Evolutionary conservation across 2,113 vertebrate species (phyloP).

Genomic region (Sander lucioperca): DNA sequence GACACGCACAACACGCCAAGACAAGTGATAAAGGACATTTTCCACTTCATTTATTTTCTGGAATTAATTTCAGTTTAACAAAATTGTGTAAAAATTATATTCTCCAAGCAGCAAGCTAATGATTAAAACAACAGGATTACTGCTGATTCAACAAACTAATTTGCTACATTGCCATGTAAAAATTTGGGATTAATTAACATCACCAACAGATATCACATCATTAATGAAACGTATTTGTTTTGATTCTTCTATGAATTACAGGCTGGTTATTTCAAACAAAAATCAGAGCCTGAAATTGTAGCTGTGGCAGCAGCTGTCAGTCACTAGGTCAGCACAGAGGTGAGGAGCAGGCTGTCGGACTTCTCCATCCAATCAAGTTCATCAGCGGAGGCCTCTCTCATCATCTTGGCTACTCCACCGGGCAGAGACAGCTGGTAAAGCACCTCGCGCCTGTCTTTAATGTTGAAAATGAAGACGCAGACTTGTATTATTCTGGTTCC

Average conservation of each 20-base stretch:
- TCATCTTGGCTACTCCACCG: background rate
- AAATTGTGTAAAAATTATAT: constrained; percentile 60
- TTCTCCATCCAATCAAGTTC: background rate
- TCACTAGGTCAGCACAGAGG: background rate
- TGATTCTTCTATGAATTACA: constrained; percentile 6
- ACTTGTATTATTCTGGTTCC: background rate
- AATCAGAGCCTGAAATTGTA: constrained; percentile 7
- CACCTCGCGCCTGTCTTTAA: background rate
- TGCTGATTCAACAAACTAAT: constrained; percentile 39
- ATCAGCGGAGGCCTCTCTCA: background rate
- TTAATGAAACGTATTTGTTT: constrained; percentile 14
- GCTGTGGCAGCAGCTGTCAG: background rate
- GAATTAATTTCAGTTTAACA: constrained; percentile 59
- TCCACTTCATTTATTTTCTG: constrained; percentile 62
- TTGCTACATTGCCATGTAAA: constrained; percentile 41
- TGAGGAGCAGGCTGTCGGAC: background rate
- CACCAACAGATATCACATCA: constrained; percentile 29
- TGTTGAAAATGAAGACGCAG: background rate
- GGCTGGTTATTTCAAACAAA: constrained; percentile 12
- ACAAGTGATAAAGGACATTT: constrained; percentile 9
- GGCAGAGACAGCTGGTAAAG: background rate
- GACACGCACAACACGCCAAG: background rate
- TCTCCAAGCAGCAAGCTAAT: constrained; percentile 57
- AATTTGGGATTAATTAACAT: constrained; percentile 12
- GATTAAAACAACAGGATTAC: constrained; percentile 52